Percentiles rank a stretch among this genome's conserved stretches.
These are phyloP conservation scores for Calephelis nemesis DNA, from an alignment of 1,140 invertebrate species.

Conservation along the genomic window DNA sequence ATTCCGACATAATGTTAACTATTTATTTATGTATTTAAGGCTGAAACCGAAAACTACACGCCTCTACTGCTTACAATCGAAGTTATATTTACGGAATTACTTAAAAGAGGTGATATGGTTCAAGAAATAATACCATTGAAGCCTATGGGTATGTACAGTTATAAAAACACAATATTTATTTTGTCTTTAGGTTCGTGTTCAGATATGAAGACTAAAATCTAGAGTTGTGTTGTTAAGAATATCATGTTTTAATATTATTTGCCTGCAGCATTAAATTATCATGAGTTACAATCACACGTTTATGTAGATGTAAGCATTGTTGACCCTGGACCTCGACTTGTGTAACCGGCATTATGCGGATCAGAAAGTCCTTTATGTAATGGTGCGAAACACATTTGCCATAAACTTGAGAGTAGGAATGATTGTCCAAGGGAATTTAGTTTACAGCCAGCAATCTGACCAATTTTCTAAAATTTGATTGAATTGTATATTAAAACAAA, in stretches of 20 bases:
- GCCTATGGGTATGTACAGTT: conserved; percentile 62
- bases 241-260: neutral
- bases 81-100: conserved; percentile 83
- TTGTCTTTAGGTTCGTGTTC: neutral
- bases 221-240: neutral
- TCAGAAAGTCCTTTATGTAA: conserved; percentile 3
- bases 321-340: conserved; percentile 31
- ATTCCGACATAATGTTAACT: conserved; percentile 40
- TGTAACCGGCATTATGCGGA: conserved; percentile 35
- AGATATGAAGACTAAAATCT: neutral
- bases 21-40: conserved; percentile 62
- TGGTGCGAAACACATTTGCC: neutral
- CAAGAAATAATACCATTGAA: conserved; percentile 80
- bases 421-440: no score
- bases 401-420: no score
- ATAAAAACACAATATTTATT: conserved; percentile 21
- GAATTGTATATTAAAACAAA: no score
- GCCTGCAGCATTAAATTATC: neutral
- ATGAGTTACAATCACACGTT: neutral
- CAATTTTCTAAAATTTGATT: no score
- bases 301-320: conserved; percentile 10
- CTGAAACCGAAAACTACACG: conserved; percentile 74
- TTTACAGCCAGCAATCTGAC: no score
- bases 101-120: conserved; percentile 82
- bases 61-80: conserved; percentile 83